Evolutionary conservation across 2,797 vertebrate species (phyloP), one percentile per base, ranked within the genome.

Genomic region (Cryptoprocta ferox): DNA sequence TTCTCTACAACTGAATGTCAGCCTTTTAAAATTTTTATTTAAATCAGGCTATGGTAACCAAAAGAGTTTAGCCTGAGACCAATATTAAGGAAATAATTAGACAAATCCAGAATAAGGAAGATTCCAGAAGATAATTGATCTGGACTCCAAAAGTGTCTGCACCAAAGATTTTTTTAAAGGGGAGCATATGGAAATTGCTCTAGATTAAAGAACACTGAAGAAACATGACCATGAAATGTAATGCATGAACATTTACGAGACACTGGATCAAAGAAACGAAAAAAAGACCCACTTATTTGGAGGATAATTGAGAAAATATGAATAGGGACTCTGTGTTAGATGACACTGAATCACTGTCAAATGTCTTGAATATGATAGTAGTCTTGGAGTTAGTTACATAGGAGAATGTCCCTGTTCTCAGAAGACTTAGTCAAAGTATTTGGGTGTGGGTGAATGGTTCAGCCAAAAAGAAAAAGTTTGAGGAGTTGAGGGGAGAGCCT

Each of bases 21-120:
- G 45, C 8, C 9, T 87, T 39, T 70, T 66, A 48, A 48, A 32
- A 32, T 65, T 3, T 50, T n/a, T 68, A 26, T 45, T 59, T 16
- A 59, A 63, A 70, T n/a, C 76, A 96, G 42, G 10, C 4, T 13
- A 61, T 32, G 28, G 30, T 76, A 76, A 66, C 66, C 66, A 75
- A 73, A 92, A 93, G 93, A 1, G 65, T 71, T 96, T 68, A 92
- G 61, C 28, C n/a, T 92, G 48, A 95, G 78, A 81, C 48, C 53
- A 94, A 35, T 61, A 65, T 76, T 66, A 63, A 81, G 39, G 39
- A 70, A 95, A 95, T 28, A 86, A 61, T 45, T 14, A 19, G 71
- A 79, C 68, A 95, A 96, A 94, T 87, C 16, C 61, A 89, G 37
- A 97, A 59, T 92, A 48, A 97, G 13, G 24, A 81, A 48, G 9